A percentile compares a stretch with the other conserved stretches of the same genome.
Evolutionary conservation across 2,797 vertebrate genomes (phyloP).

Genomic region (Muscicapa striata): DNA sequence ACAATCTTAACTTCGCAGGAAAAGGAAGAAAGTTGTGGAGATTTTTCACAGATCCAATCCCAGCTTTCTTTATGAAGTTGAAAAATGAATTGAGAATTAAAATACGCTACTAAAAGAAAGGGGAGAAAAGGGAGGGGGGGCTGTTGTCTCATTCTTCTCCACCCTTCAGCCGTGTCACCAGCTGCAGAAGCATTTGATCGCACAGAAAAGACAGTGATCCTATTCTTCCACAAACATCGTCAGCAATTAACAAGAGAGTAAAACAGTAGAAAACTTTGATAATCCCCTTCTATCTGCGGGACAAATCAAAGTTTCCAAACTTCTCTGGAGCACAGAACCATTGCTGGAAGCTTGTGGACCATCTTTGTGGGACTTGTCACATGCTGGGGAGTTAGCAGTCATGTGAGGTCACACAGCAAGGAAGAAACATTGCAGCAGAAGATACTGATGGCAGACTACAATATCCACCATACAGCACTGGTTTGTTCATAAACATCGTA

Average conservation of each 20-base stretch:
- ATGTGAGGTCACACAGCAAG: not conserved
- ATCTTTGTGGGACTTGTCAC: conserved; percentile 8
- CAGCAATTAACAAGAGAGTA: not conserved
- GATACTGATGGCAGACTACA: not conserved
- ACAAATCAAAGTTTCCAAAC: conserved; percentile 20
- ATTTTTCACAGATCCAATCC: not conserved
- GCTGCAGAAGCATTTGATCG: not conserved
- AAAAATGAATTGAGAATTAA: not conserved
- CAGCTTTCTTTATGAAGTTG: not conserved
- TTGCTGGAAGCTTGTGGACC: not conserved
- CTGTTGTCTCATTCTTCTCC: not conserved
- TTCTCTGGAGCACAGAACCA: not conserved
- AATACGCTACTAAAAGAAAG: not conserved
- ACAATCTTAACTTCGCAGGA: not conserved
- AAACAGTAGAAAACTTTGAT: conserved; percentile 33
- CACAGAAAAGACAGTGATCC: conserved; percentile 16
- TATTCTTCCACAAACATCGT: conserved; percentile 8
- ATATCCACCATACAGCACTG: not conserved
- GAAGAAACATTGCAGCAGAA: not conserved
- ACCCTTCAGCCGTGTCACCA: not conserved
- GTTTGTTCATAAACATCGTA: not conserved
- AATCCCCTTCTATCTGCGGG: not conserved
- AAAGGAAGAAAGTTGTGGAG: not conserved
- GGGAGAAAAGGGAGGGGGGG: no score
- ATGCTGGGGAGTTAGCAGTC: not conserved